Evolutionary conservation across 2,113 vertebrate species (phyloP).

Genomic region (Hippocampus mohnikei): DNA sequence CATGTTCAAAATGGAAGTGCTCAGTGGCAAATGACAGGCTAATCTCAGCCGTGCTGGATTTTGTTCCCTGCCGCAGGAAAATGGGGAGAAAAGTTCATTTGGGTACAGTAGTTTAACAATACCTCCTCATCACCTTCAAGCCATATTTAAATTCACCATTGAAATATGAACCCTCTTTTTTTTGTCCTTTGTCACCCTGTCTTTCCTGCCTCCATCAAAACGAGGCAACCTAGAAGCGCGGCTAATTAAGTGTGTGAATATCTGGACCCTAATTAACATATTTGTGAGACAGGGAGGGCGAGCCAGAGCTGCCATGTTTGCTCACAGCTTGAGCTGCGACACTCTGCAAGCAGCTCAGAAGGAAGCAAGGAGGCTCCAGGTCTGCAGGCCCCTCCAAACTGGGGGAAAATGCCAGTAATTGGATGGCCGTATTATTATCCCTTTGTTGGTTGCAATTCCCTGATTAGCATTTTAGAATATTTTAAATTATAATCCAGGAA

Average conservation of each 20-base stretch:
- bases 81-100: slow-evolving; percentile 59
- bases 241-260: slow-evolving; percentile 76
- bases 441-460: slow-evolving; percentile 75
- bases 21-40: slow-evolving; percentile 56
- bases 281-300: slow-evolving; percentile 69
- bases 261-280: slow-evolving; percentile 76
- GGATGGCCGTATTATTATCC: slow-evolving; percentile 74
- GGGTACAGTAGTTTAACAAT: slow-evolving; percentile 64
- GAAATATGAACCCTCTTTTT: slow-evolving; percentile 50
- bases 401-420: slow-evolving; percentile 64
- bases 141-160: slow-evolving; percentile 64
- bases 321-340: slow-evolving; percentile 55
- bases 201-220: slow-evolving; percentile 53
- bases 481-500: slow-evolving; percentile 76
- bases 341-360: slow-evolving; percentile 43
- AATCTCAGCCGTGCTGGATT: slow-evolving; percentile 55
- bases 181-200: slow-evolving; percentile 6
- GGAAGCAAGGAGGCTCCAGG: slow-evolving; percentile 46
- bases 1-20: slow-evolving; percentile 57
- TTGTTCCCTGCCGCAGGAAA: slow-evolving; percentile 33
- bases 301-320: slow-evolving; percentile 47
- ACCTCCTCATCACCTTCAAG: slow-evolving; percentile 69
- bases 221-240: slow-evolving; percentile 58
- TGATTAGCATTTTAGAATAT: slow-evolving; percentile 77
- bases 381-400: slow-evolving; percentile 47